Percentiles rank a stretch among this genome's conserved stretches.
phyloP scores from a whole-genome alignment of 2,888 invertebrate genomes.

The Mythimna vitellina region DNA sequence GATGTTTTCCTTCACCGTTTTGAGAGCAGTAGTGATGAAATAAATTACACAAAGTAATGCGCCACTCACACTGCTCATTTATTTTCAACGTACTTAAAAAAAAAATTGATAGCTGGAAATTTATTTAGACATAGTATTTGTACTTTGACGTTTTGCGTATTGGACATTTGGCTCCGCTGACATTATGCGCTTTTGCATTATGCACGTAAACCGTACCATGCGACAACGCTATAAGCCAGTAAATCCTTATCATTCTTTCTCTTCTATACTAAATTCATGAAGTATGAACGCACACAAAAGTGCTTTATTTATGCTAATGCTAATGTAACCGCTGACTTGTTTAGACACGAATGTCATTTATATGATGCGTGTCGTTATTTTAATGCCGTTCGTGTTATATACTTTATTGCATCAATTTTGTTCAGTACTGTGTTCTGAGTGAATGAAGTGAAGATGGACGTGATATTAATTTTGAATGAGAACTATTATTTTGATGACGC shows the following conservation, averaged over 20 bases:
- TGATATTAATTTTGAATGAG: conserved; percentile 58
- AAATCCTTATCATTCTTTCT: conserved; percentile 41
- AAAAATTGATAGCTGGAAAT: too few species aligned
- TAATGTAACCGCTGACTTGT: conserved; percentile 74
- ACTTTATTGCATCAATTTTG: conserved; percentile 64
- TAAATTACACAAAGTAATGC: too few species aligned
- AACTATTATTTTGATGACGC: conserved; percentile 45
- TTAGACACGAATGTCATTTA: conserved; percentile 77
- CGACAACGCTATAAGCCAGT: conserved; percentile 30
- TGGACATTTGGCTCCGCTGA: too few species aligned
- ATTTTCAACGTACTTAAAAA: too few species aligned
- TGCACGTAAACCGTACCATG: conserved; percentile 21
- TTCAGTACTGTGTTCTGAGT: conserved; percentile 56
- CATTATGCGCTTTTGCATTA: too few species aligned
- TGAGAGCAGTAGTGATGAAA: too few species aligned
- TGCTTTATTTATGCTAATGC: conserved; percentile 75
- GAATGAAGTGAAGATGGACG: conserved; percentile 61
- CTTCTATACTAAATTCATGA: conserved; percentile 47
- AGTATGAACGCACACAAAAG: conserved; percentile 66
- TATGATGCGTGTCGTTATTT: conserved; percentile 76
- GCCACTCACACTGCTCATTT: too few species aligned
- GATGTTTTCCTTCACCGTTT: too few species aligned
- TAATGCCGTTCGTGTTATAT: conserved; percentile 71
- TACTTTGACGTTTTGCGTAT: too few species aligned
- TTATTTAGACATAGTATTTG: too few species aligned